Conservation (phyloP, 2,113 vertebrate genomes). For the Speoplatyrhinus poulsoni region DNA sequence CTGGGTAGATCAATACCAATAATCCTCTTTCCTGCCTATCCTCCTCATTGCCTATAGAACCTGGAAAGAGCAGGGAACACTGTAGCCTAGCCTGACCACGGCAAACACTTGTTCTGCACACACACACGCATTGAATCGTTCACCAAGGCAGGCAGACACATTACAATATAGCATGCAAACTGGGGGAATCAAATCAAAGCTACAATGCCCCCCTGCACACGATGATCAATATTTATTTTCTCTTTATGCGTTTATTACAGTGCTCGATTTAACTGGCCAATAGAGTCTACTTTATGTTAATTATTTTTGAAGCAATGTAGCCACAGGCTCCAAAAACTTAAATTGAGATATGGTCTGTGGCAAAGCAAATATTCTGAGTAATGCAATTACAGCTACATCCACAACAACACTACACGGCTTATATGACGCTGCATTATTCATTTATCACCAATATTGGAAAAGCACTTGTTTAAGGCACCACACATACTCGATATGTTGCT, state of each 20-base stretch:
- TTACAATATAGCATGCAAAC: constrained; percentile 30
- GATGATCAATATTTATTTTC: constrained; percentile 68
- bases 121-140: background rate
- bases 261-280: constrained; percentile 54
- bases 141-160: constrained; percentile 14
- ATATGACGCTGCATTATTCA: constrained; percentile 58
- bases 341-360: constrained; percentile 60
- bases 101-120: constrained; percentile 29
- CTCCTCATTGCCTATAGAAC: constrained; percentile 90
- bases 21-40: constrained; percentile 96
- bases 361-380: constrained; percentile 57
- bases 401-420: constrained; percentile 45
- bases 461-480: constrained; percentile 51
- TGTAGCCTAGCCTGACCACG: constrained; percentile 65
- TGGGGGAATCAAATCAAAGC: constrained; percentile 60
- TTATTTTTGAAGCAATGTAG: constrained; percentile 55
- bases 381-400: constrained; percentile 54
- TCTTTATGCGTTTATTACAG: constrained; percentile 61
- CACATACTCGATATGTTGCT: constrained; percentile 52
- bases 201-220: constrained; percentile 41
- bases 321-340: constrained; percentile 57
- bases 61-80: constrained; percentile 72
- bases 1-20: constrained; percentile 99
- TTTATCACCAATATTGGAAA: constrained; percentile 60
- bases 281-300: constrained; percentile 59